These are phyloP conservation scores for Notechis scutatus DNA, from an alignment of 2,113 vertebrate species.

Conservation along the genomic window DNA sequence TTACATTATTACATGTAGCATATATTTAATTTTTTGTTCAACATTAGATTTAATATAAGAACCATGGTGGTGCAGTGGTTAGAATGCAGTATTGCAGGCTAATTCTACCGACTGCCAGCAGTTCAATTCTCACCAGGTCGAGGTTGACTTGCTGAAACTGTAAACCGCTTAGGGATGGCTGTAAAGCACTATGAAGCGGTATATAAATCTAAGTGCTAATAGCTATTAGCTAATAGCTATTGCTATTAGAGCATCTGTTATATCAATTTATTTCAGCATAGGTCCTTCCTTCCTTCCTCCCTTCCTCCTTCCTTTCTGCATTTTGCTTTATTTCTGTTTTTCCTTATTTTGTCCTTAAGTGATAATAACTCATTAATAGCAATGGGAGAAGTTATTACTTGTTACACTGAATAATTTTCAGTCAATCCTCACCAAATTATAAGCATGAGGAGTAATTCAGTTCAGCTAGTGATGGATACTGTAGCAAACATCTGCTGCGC, in stretches of 20 bases:
- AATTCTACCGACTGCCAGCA: not conserved
- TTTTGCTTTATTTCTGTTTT: not conserved
- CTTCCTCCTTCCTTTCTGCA: not conserved
- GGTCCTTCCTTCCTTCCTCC: not conserved
- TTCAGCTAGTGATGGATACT: not conserved
- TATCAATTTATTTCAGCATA: not conserved
- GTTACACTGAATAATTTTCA: not conserved
- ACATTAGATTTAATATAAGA: not conserved
- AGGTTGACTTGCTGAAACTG: not conserved
- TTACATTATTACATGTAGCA: not conserved
- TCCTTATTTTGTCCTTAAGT: not conserved
- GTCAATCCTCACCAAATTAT: not conserved
- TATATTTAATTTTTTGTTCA: not conserved
- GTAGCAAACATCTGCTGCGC: not conserved
- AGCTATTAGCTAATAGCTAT: not conserved
- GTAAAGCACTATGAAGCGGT: not conserved
- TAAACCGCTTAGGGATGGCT: not conserved
- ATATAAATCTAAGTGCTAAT: not conserved
- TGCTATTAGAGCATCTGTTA: not conserved
- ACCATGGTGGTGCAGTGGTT: not conserved
- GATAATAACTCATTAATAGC: not conserved
- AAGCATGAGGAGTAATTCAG: not conserved
- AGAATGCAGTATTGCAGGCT: not conserved
- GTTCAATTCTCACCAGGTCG: not conserved
- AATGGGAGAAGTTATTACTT: not conserved